Percentiles rank a stretch among this genome's conserved stretches.
Evolutionary conservation across 2,797 vertebrate species (phyloP).

Genomic region (Pantherophis alleghaniensis): DNA sequence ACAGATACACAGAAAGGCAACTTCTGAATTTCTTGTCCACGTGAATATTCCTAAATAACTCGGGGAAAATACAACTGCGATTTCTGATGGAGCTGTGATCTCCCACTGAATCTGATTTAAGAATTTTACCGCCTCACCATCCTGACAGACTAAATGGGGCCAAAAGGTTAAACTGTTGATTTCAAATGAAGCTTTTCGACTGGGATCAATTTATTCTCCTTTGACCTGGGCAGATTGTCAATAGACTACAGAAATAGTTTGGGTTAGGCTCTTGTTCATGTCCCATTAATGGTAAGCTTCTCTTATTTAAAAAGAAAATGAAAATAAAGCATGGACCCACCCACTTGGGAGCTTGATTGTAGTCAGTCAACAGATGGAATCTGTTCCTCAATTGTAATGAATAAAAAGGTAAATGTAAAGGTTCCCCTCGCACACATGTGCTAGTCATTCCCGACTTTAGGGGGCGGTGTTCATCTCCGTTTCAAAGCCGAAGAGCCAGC

Average conservation of each 20-base stretch:
- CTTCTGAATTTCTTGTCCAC: background rate
- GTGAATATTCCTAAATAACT: slow-evolving; percentile 8
- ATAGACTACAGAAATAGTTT: slow-evolving; percentile 19
- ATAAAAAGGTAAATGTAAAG: background rate
- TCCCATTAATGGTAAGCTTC: slow-evolving; percentile 15
- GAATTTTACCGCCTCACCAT: background rate
- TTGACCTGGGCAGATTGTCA: slow-evolving; percentile 16
- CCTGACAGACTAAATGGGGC: slow-evolving; percentile 2
- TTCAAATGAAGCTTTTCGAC: slow-evolving; percentile 11
- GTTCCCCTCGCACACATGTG: too few relatives aligned
- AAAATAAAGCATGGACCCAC: background rate
- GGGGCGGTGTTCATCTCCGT: too few relatives aligned
- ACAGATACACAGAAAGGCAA: fast-evolving
- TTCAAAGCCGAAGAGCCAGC: too few relatives aligned
- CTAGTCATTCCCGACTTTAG: too few relatives aligned
- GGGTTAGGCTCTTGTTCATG: slow-evolving; percentile 26
- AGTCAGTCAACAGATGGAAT: background rate
- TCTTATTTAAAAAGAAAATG: background rate
- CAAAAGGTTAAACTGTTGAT: background rate
- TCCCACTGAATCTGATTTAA: background rate
- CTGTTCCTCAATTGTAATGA: background rate
- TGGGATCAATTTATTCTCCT: slow-evolving; percentile 5
- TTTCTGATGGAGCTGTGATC: slow-evolving; percentile 5
- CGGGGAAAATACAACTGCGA: slow-evolving; percentile 9
- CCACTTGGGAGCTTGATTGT: slow-evolving; percentile 10